phyloP scores from a whole-genome alignment of 2,888 invertebrate species.

The Agriopis marginaria region DNA sequence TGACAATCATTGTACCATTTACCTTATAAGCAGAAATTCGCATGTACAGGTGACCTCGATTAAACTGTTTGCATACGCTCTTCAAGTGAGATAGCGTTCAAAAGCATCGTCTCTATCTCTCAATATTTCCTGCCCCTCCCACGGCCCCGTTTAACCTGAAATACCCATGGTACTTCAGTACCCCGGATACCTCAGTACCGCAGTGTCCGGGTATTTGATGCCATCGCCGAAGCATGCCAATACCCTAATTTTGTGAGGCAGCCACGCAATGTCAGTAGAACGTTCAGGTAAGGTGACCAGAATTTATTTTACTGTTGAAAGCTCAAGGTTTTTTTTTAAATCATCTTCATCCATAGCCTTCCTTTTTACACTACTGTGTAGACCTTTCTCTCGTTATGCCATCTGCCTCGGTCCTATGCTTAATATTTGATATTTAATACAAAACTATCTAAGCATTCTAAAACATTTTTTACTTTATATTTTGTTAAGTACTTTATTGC shows the following conservation, averaged over 20 bases:
- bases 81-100: conserved; percentile 6
- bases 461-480: no score
- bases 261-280: conserved; percentile 45
- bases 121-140: conserved; percentile 8
- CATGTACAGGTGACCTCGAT: neutral
- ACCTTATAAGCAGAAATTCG: neutral
- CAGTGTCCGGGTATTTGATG: conserved; percentile 2
- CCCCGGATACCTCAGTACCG: conserved; percentile 9
- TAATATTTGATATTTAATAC: no score
- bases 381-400: no score
- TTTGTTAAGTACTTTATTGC: no score
- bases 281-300: conserved; percentile 26
- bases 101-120: conserved; percentile 7
- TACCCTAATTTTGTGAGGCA: conserved; percentile 43
- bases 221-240: conserved; percentile 20
- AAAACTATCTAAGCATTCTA: no score
- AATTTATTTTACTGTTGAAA: neutral
- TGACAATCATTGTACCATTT: no score
- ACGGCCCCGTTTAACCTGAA: neutral
- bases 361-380: neutral
- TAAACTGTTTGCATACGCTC: neutral
- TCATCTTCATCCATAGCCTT: neutral
- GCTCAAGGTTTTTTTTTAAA: neutral
- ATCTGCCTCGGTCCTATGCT: no score
- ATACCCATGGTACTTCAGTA: neutral